A percentile compares a stretch with the other conserved stretches of the same genome.
Evolutionary conservation across 2,797 vertebrate genomes (phyloP).

Genomic region (Zenarchopterus dispar): DNA sequence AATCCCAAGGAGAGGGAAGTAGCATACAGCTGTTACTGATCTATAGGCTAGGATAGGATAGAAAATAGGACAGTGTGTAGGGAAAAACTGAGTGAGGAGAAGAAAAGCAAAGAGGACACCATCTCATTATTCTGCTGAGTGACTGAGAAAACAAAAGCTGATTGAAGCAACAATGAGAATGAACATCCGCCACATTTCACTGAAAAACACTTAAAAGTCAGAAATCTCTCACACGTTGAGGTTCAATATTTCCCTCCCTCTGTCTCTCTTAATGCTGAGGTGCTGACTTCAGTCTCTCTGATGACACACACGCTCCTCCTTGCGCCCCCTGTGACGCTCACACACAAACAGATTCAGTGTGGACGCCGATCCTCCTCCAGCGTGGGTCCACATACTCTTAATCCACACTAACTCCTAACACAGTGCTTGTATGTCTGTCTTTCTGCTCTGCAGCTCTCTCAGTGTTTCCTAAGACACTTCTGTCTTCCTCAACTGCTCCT

Average conservation of each 20-base stretch:
- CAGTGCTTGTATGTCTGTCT: neutral
- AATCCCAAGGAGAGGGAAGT: too few species aligned
- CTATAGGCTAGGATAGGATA: neutral
- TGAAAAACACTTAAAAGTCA: constrained; percentile 44
- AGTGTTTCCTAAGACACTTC: neutral
- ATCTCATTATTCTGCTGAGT: constrained; percentile 55
- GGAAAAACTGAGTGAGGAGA: constrained; percentile 7
- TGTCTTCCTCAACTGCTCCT: neutral
- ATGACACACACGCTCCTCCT: constrained; percentile 26
- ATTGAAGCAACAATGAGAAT: constrained; percentile 34
- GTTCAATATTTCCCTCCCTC: constrained; percentile 20
- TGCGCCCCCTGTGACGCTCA: neutral
- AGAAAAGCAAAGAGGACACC: constrained; percentile 15
- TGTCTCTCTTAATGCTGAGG: neutral
- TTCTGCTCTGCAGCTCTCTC: neutral
- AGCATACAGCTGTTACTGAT: too few species aligned
- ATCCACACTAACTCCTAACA: neutral
- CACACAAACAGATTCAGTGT: constrained; percentile 12
- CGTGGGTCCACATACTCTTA: neutral
- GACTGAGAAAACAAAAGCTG: constrained; percentile 46
- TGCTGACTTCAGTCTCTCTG: constrained; percentile 26
- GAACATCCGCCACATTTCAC: constrained; percentile 36
- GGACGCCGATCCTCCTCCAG: neutral
- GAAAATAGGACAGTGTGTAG: constrained; percentile 5
- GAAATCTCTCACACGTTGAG: constrained; percentile 37